Conservation (phyloP, 1,140 invertebrate genomes). For the Hypsibius dujardini region DNA sequence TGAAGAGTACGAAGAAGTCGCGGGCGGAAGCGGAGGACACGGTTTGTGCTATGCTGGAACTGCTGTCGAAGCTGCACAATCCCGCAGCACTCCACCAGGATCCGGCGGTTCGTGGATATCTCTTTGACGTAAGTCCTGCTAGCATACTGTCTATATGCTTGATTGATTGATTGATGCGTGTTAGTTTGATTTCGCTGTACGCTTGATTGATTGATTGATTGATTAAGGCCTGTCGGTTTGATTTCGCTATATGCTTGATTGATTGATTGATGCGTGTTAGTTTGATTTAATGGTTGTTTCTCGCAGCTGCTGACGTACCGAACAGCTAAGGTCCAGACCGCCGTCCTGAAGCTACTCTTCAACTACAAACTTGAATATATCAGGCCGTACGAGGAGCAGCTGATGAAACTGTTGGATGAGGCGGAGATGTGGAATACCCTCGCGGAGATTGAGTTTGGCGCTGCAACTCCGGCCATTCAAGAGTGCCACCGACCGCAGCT, state of each 20-base stretch:
- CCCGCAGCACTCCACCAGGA: conserved; percentile 58
- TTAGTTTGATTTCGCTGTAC: no score
- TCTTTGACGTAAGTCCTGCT: conserved; percentile 31
- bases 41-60: conserved; percentile 35
- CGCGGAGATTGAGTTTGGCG: conserved; percentile 4
- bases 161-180: neutral
- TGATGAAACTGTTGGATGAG: conserved; percentile 61
- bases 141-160: neutral
- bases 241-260: no score
- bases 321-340: conserved; percentile 57
- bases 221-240: no score
- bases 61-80: conserved; percentile 60
- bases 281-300: no score
- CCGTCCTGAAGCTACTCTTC: conserved; percentile 61
- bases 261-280: no score
- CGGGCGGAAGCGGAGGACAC: neutral
- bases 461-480: conserved; percentile 33
- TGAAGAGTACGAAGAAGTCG: neutral
- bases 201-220: no score
- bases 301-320: conserved; percentile 55
- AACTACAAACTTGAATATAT: conserved; percentile 61
- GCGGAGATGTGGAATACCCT: conserved; percentile 36
- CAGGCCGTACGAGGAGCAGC: conserved; percentile 51
- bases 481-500: conserved; percentile 52
- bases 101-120: conserved; percentile 38